These are phyloP conservation scores for Acanthopagrus latus DNA, from an alignment of 2,797 vertebrate species.

Conservation along the genomic window DNA sequence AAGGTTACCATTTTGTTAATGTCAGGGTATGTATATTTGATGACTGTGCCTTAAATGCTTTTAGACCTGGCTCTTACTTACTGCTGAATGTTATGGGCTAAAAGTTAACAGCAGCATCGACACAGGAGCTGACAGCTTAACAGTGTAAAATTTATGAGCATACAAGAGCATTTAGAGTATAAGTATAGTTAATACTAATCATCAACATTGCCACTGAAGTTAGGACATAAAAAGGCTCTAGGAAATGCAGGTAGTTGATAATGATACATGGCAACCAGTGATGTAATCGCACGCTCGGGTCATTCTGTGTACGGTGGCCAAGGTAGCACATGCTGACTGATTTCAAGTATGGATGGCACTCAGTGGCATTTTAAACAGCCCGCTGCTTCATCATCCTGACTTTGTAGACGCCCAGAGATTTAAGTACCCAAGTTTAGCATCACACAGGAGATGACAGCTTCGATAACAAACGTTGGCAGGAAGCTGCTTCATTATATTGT, in stretches of 20 bases:
- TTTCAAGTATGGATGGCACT: neutral
- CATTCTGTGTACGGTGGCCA: neutral
- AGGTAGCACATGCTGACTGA: neutral
- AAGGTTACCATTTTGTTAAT: constrained; percentile 22
- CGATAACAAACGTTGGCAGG: neutral
- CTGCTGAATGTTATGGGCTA: constrained; percentile 2
- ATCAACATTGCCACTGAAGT: neutral
- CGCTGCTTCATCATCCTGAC: neutral
- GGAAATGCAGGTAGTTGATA: constrained; percentile 6
- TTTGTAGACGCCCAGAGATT: constrained; percentile 4
- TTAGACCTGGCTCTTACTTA: neutral
- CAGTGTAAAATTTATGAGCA: constrained; percentile 4
- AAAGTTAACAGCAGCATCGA: constrained; percentile 29
- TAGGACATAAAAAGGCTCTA: neutral
- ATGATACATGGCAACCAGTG: neutral
- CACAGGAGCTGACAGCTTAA: constrained; percentile 47
- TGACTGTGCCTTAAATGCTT: constrained; percentile 9
- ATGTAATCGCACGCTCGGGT: neutral
- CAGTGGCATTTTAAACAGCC: constrained; percentile 9
- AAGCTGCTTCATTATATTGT: neutral
- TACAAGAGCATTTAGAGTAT: neutral
- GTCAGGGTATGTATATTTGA: constrained; percentile 20
- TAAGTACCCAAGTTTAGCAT: neutral
- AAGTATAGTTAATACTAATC: neutral
- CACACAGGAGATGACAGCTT: neutral